These are phyloP conservation scores for Plebejus melissa DNA, from an alignment of 2,888 invertebrate species.

Conservation along the genomic window DNA sequence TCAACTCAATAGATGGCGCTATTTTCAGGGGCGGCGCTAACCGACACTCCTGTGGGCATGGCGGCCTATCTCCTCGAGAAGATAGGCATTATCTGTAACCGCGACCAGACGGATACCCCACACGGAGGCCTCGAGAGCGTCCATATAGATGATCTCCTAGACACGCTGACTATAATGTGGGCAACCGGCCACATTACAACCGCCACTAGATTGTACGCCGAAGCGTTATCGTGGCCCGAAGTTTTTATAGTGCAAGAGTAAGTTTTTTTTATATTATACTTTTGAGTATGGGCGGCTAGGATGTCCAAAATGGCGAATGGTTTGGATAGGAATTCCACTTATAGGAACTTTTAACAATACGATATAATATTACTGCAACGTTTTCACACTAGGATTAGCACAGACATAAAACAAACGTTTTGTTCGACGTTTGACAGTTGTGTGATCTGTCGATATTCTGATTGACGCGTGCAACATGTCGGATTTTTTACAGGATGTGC, in stretches of 20 bases:
- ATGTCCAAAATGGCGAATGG: too few relatives aligned
- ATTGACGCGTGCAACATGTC: too few relatives aligned
- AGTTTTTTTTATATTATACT: conserved; percentile 36
- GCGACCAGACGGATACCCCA: conserved; percentile 66
- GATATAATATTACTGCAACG: too few relatives aligned
- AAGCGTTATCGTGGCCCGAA: conserved; percentile 62
- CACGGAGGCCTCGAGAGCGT: conserved; percentile 84
- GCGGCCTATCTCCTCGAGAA: conserved; percentile 95
- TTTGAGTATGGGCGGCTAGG: background rate
- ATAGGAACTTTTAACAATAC: too few relatives aligned
- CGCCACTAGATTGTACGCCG: conserved; percentile 86
- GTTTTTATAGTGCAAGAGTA: conserved; percentile 50
- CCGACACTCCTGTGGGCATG: conserved; percentile 89
- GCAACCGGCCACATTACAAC: conserved; percentile 86
- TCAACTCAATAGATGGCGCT: background rate
- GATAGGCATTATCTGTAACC: conserved; percentile 85
- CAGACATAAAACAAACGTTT: too few relatives aligned
- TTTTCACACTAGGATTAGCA: too few relatives aligned
- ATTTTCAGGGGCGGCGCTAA: conserved; percentile 81
- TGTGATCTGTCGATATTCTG: too few relatives aligned
- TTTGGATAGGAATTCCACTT: too few relatives aligned
- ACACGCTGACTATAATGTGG: conserved; percentile 92
- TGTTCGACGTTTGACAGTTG: too few relatives aligned
- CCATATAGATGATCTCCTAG: conserved; percentile 85
- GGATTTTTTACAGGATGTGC: too few relatives aligned